These are phyloP conservation scores for Luperina testacea DNA, from an alignment of 2,888 invertebrate genomes.

Conservation along the genomic window DNA sequence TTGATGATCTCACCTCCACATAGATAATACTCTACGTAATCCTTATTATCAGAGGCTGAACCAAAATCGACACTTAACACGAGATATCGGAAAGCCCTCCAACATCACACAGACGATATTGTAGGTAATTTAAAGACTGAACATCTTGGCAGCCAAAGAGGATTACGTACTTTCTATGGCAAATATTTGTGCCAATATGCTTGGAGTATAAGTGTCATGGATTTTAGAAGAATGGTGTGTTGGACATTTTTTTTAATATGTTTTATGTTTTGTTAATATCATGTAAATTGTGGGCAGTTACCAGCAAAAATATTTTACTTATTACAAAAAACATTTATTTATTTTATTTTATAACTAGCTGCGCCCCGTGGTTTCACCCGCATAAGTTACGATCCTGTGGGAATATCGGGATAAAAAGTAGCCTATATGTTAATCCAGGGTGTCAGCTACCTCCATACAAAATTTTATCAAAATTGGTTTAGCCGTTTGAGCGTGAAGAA, in stretches of 20 bases:
- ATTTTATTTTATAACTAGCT: too few species aligned
- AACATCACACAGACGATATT: conserved; percentile 53
- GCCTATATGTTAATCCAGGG: too few species aligned
- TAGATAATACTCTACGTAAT: conserved; percentile 42
- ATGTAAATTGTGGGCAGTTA: background rate
- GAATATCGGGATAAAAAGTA: too few species aligned
- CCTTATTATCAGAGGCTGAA: conserved; percentile 53
- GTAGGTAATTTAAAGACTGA: conserved; percentile 62
- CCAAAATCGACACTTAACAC: conserved; percentile 55
- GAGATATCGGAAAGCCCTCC: conserved; percentile 42
- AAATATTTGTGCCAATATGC: conserved; percentile 63
- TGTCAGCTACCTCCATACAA: too few species aligned
- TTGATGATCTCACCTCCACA: conserved; percentile 21
- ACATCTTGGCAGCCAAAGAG: conserved; percentile 59
- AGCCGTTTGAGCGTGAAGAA: too few species aligned
- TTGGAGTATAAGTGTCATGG: conserved; percentile 35
- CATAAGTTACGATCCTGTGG: too few species aligned
- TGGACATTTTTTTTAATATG: background rate
- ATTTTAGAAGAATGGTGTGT: conserved; percentile 44
- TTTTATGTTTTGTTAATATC: background rate
- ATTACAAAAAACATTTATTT: too few species aligned
- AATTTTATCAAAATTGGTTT: too few species aligned
- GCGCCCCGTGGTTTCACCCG: too few species aligned
- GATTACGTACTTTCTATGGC: conserved; percentile 61
- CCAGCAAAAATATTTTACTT: too few species aligned